phyloP scores from a whole-genome alignment of 64 coral and sea anemone genomes.

The Pachyseris speciosa region DNA sequence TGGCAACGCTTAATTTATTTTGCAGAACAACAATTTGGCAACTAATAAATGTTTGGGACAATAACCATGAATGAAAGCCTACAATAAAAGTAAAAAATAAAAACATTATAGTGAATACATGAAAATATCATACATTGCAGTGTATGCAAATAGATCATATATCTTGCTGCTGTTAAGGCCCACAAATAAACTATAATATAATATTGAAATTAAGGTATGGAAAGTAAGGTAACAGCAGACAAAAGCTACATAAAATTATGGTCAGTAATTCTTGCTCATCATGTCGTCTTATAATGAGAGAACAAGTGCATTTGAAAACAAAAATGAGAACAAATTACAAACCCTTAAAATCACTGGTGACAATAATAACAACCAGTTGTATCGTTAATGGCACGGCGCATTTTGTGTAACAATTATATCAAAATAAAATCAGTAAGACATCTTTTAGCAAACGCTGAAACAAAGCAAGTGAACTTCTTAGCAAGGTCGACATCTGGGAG shows the following conservation, averaged over 20 bases:
- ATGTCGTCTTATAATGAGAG: background rate
- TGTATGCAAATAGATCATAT: too few species aligned
- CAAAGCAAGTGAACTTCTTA: background rate
- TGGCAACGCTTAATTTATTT: background rate
- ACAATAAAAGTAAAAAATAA: too few species aligned
- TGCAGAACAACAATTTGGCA: background rate
- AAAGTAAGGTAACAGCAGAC: too few species aligned
- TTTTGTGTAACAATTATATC: background rate
- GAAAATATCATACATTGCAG: too few species aligned
- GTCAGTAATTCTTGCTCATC: too few species aligned
- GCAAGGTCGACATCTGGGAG: background rate
- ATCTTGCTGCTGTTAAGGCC: too few species aligned
- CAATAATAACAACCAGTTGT: conserved; percentile 7
- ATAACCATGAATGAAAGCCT: too few species aligned
- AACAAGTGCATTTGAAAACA: background rate
- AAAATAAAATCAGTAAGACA: background rate
- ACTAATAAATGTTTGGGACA: background rate
- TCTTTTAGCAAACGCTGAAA: background rate
- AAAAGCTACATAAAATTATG: too few species aligned
- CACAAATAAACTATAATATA: too few species aligned
- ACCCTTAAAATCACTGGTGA: background rate
- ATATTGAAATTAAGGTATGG: too few species aligned
- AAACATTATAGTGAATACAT: too few species aligned
- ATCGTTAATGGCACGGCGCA: background rate
- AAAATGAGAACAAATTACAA: background rate